phyloP scores from a whole-genome alignment of 2,888 invertebrate genomes.

The Drosophila testacea region DNA sequence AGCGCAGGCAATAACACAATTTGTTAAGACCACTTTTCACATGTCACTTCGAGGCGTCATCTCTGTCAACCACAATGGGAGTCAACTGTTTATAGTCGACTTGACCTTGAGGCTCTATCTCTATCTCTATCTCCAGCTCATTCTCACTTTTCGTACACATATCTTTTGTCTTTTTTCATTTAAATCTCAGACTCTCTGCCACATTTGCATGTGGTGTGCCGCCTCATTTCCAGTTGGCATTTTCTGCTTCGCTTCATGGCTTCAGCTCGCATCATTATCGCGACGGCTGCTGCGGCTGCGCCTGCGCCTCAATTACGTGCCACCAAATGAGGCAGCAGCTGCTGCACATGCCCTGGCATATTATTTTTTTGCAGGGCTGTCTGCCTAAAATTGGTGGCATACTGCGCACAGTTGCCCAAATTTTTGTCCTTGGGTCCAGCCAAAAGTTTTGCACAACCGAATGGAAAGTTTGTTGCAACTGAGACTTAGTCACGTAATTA shows the following conservation, averaged over 20 bases:
- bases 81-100: slow-evolving; percentile 17
- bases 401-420: slow-evolving; percentile 43
- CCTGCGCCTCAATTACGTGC: slow-evolving; percentile 47
- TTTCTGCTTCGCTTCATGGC: slow-evolving; percentile 48
- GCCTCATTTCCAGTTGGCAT: slow-evolving; percentile 80
- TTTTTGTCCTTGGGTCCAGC: slow-evolving; percentile 33
- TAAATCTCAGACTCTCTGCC: slow-evolving; percentile 12
- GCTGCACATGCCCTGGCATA: slow-evolving; percentile 55
- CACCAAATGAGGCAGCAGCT: slow-evolving; percentile 47
- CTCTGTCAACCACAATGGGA: slow-evolving; percentile 18
- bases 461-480: slow-evolving; percentile 2
- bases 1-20: slow-evolving; percentile 70
- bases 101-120: slow-evolving; percentile 47
- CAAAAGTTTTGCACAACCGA: slow-evolving; percentile 10
- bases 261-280: slow-evolving; percentile 54
- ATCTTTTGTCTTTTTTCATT: slow-evolving; percentile 2
- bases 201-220: slow-evolving; percentile 58
- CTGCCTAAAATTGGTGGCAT: slow-evolving; percentile 23
- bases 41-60: slow-evolving; percentile 50
- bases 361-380: background rate
- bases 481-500: too few species aligned
- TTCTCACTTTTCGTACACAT: background rate
- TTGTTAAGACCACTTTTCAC: slow-evolving; percentile 74
- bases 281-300: slow-evolving; percentile 30
- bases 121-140: slow-evolving; percentile 5